Percentiles rank a stretch among this genome's conserved stretches.
Evolutionary conservation across 2,797 vertebrate genomes (phyloP).

Genomic region (Anguilla megastoma): DNA sequence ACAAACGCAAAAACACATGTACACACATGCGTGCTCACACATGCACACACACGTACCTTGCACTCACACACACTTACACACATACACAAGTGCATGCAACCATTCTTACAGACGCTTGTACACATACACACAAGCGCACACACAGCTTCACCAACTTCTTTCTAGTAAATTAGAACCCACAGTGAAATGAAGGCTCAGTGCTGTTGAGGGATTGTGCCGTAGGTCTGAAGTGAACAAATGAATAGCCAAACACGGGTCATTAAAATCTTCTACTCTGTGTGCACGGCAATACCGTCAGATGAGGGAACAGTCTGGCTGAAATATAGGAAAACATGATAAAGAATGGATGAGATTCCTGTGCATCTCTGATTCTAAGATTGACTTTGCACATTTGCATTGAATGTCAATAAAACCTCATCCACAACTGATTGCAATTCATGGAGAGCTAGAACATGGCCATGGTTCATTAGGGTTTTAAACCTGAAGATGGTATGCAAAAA

Average conservation of each 20-base stretch:
- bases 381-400: not conserved
- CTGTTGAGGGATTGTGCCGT: not conserved
- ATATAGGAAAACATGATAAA: not conserved
- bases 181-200: not conserved
- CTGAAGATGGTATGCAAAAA: not conserved
- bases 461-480: not conserved
- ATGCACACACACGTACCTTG: no score
- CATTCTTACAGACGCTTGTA: no score
- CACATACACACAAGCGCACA: not conserved
- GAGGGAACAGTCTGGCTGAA: not conserved
- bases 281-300: not conserved
- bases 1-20: no score
- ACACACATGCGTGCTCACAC: not conserved
- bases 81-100: no score
- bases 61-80: not conserved
- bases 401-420: not conserved
- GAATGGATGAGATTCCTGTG: not conserved
- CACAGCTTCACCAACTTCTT: not conserved
- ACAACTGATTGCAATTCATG: not conserved
- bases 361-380: not conserved
- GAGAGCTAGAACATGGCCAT: not conserved
- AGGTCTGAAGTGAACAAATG: not conserved
- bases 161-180: not conserved
- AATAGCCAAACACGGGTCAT: slow-evolving; percentile 13
- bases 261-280: not conserved